Evolutionary conservation across 2,113 vertebrate species (phyloP), one percentile per base, ranked within the genome.

Genomic region (Pogonocichla stellata): DNA sequence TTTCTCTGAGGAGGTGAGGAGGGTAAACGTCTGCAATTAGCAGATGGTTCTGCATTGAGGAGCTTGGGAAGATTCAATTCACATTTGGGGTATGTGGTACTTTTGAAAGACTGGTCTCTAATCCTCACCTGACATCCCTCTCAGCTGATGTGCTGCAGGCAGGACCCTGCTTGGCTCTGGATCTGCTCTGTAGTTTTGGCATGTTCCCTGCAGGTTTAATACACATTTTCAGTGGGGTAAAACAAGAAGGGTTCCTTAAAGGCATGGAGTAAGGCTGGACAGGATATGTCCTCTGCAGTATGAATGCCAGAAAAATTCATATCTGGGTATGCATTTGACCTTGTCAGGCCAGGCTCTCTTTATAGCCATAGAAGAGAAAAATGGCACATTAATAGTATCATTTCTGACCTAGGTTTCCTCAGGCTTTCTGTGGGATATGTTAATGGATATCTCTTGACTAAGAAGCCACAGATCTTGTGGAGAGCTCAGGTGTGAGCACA

Each of bases 71-170:
- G 33, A 47, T 56, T 54, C 42, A 20, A 47, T 80, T 65, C 0
- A 0, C 2, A 2, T 77, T 65, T 66, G 4, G 31, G 22, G 10
- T 33, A 10, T 19, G 64, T 29, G 23, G 2, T 65, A 20, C 38
- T n/a, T 77, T 28, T 33, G 64, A 80, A 85, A 45, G 43, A 19
- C 43, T 42, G 14, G 29, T 40, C 33, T 0, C 1, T 86, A 38
- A 19, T 45, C n/a, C 53, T 83, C 50, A 23, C 13, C 42, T 62
- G 81, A 9, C n/a, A 29, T 64, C 11, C 24, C 24, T 56, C 2
- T 6, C 18, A 34, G 15, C 31, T 60, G 20, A 10, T 2, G 5
- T 24, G 74, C 82, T 83, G n/a, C 48, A 77, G 38, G 58, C 48
- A 67, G 58, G n/a, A 34, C 16, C 6, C 29, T 80, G 13, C 5